Percentiles rank a stretch among this genome's conserved stretches.
Evolutionary conservation across 2,888 invertebrate species (phyloP).

Genomic region (Crepidodera aurea): DNA sequence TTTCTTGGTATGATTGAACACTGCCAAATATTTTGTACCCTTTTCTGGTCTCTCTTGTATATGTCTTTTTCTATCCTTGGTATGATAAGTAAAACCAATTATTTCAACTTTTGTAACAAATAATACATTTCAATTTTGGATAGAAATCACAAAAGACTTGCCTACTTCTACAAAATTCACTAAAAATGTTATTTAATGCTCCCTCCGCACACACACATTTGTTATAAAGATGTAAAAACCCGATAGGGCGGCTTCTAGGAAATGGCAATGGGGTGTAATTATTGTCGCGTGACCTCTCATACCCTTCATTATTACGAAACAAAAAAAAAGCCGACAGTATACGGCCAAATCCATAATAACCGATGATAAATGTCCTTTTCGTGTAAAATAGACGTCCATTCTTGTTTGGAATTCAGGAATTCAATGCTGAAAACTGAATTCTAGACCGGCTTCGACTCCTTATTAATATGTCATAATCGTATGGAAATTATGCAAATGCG

Average conservation of each 20-base stretch:
- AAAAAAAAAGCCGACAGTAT: constrained; percentile 5
- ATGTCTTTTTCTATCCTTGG: too few species aligned
- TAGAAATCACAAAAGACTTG: too few species aligned
- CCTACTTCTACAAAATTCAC: neutral
- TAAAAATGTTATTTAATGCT: neutral
- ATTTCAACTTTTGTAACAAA: too few species aligned
- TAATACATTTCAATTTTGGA: too few species aligned
- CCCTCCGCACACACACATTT: neutral
- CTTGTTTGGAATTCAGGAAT: constrained; percentile 16
- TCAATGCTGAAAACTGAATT: constrained; percentile 10
- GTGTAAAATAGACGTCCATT: constrained; percentile 6
- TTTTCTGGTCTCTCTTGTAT: too few species aligned
- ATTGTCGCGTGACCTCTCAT: constrained; percentile 44
- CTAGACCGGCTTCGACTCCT: neutral
- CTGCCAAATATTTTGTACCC: too few species aligned
- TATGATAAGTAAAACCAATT: too few species aligned
- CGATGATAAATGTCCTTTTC: constrained; percentile 19
- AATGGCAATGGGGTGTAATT: constrained; percentile 50
- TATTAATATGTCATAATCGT: constrained; percentile 13
- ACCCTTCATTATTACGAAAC: constrained; percentile 5
- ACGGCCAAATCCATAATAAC: constrained; percentile 20
- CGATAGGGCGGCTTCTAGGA: constrained; percentile 42
- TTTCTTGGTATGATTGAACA: too few species aligned
- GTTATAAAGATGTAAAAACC: constrained; percentile 40
- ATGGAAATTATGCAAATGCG: constrained; percentile 7